Evolutionary conservation across 1,140 invertebrate genomes (phyloP).

Genomic region (Littorina saxatilis): DNA sequence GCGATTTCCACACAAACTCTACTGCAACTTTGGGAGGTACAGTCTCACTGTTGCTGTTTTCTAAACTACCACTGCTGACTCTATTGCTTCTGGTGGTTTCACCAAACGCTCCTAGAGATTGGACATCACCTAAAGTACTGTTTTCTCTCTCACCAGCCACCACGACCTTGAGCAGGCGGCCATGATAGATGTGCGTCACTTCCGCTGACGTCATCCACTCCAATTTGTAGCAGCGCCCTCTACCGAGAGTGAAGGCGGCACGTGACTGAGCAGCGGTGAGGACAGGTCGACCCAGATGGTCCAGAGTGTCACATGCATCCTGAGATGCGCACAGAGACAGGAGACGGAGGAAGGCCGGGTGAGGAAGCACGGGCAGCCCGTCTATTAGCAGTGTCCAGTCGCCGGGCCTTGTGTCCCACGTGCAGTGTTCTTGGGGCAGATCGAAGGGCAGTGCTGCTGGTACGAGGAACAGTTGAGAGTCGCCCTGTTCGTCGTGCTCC

Average conservation of each 20-base stretch:
- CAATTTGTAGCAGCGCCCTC: slow-evolving; percentile 46
- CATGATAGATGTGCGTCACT: slow-evolving; percentile 27
- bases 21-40: neutral
- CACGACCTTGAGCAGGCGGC: slow-evolving; percentile 51
- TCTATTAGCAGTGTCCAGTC: slow-evolving; percentile 51
- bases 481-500: neutral
- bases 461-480: slow-evolving; percentile 46
- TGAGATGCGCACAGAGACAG: slow-evolving; percentile 48
- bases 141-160: slow-evolving; percentile 35
- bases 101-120: neutral
- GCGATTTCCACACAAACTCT: slow-evolving; percentile 36
- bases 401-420: slow-evolving; percentile 35
- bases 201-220: slow-evolving; percentile 37
- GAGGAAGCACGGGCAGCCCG: slow-evolving; percentile 43
- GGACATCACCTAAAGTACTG: neutral
- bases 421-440: slow-evolving; percentile 41
- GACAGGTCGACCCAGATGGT: slow-evolving; percentile 34
- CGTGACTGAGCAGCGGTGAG: slow-evolving; percentile 46
- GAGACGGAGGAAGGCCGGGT: slow-evolving; percentile 49
- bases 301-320: slow-evolving; percentile 23
- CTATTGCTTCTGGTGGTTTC: too few species aligned
- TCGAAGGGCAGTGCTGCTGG: slow-evolving; percentile 44
- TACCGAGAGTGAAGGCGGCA: slow-evolving; percentile 47
- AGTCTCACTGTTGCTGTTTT: neutral
- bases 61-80: too few species aligned